phyloP scores from a whole-genome alignment of 2,888 invertebrate species.

The Hydropsyche betteni region DNA sequence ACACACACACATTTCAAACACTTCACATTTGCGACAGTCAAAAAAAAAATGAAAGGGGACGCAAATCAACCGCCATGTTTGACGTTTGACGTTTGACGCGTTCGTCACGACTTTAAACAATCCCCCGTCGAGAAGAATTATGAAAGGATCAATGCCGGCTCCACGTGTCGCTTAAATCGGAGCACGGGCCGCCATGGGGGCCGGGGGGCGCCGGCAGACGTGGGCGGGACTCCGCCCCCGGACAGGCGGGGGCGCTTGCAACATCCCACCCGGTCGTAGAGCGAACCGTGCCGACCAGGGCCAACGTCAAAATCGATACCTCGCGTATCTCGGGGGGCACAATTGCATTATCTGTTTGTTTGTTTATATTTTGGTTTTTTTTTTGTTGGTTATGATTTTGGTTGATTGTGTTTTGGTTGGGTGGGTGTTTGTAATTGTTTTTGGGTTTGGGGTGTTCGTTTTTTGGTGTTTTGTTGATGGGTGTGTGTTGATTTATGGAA shows the following conservation, averaged over 20 bases:
- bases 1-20: too few relatives aligned
- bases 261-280: slow-evolving; percentile 34
- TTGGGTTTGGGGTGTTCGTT: too few relatives aligned
- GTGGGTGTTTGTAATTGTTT: too few relatives aligned
- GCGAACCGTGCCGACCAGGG: slow-evolving; percentile 40
- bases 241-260: slow-evolving; percentile 22
- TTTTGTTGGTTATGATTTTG: not conserved
- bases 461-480: too few relatives aligned
- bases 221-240: not conserved
- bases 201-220: not conserved
- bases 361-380: too few relatives aligned
- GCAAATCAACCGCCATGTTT: too few relatives aligned
- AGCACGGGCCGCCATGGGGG: not conserved
- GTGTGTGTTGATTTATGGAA: too few relatives aligned
- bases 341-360: not conserved
- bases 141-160: slow-evolving; percentile 23
- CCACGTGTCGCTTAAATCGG: slow-evolving; percentile 21
- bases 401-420: not conserved
- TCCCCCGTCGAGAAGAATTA: slow-evolving; percentile 2
- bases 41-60: too few relatives aligned
- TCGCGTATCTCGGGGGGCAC: slow-evolving; percentile 15
- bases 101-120: too few relatives aligned
- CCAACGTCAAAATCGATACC: slow-evolving; percentile 43
- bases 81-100: too few relatives aligned
- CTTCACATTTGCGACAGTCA: too few relatives aligned